Conservation (phyloP, 2,888 invertebrate species). For the Lithophane semibrunnea region DNA sequence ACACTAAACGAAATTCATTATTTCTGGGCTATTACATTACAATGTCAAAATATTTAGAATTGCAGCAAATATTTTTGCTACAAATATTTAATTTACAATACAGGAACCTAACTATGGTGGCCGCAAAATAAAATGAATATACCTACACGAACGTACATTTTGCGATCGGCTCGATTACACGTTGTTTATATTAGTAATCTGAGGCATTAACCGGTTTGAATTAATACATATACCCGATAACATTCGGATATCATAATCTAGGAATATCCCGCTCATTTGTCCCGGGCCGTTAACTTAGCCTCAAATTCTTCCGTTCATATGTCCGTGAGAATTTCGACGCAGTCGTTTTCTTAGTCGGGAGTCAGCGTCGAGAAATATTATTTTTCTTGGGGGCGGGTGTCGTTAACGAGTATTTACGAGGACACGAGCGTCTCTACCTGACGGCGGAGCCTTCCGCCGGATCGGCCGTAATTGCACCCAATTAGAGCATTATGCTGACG, state of each 20-base stretch:
- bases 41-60: constrained; percentile 13
- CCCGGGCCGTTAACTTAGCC: constrained; percentile 81
- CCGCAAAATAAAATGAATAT: constrained; percentile 26
- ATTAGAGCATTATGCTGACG: constrained; percentile 90
- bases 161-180: constrained; percentile 2
- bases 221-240: constrained; percentile 7
- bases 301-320: constrained; percentile 81
- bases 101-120: constrained; percentile 2
- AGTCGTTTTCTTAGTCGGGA: constrained; percentile 80
- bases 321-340: constrained; percentile 85
- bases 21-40: neutral
- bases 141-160: constrained; percentile 3
- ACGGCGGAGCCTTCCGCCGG: constrained; percentile 85
- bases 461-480: constrained; percentile 89
- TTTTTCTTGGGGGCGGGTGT: constrained; percentile 85
- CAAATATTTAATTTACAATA: constrained; percentile 28
- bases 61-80: constrained; percentile 14
- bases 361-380: constrained; percentile 87
- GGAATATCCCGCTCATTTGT: constrained; percentile 79
- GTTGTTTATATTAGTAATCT: constrained; percentile 21
- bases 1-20: neutral
- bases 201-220: constrained; percentile 10
- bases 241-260: constrained; percentile 65
- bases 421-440: constrained; percentile 87
- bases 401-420: constrained; percentile 90